Conservation (phyloP, 1,140 invertebrate species). For the Procambarus clarkii region DNA sequence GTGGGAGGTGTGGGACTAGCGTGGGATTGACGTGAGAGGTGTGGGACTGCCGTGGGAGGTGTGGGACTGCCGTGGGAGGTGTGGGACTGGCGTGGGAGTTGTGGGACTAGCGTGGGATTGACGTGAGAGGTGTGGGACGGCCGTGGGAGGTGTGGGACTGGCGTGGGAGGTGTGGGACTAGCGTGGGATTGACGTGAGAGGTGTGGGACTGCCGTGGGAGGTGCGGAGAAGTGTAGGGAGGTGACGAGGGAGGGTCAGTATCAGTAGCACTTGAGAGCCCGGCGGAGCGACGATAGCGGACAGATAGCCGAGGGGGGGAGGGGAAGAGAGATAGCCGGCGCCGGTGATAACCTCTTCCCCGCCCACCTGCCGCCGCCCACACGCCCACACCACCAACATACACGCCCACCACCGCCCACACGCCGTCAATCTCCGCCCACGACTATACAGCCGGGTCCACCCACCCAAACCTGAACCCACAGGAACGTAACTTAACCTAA, state of each 20-base stretch:
- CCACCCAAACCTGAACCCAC: too few species aligned
- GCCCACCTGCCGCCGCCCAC: background rate
- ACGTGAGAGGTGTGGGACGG: background rate
- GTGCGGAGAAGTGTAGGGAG: background rate
- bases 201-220: too few species aligned
- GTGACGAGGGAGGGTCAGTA: slow-evolving; percentile 10
- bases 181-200: too few species aligned
- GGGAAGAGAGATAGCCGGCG: slow-evolving; percentile 5
- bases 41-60: background rate
- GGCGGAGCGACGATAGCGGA: slow-evolving; percentile 30
- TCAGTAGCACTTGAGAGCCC: slow-evolving; percentile 21
- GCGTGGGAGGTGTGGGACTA: too few species aligned
- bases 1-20: too few species aligned
- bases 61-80: too few species aligned
- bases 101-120: too few species aligned
- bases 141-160: too few species aligned
- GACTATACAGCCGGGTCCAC: too few species aligned
- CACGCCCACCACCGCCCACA: background rate
- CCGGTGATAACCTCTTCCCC: background rate
- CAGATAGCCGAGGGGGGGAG: slow-evolving; percentile 25
- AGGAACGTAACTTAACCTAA: too few species aligned
- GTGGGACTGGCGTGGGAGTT: too few species aligned
- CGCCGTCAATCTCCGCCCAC: background rate
- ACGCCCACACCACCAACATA: too few species aligned
- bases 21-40: background rate